phyloP scores from a whole-genome alignment of 2,888 invertebrate species.

The Ophion costatus region DNA sequence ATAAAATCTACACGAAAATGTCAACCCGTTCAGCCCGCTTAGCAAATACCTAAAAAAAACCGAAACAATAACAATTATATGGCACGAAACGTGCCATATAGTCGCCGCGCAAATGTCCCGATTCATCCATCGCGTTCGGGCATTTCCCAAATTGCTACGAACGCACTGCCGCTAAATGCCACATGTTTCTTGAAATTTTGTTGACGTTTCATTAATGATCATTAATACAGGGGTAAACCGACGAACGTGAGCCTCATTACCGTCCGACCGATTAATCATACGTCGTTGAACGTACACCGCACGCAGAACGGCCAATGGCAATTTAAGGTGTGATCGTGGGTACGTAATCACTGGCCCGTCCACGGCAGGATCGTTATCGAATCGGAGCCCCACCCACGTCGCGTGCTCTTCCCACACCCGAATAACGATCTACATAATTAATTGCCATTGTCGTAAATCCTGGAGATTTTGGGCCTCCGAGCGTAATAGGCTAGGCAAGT shows the following conservation, averaged over 20 bases:
- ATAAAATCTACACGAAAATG: background rate
- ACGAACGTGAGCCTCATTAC: conserved; percentile 16
- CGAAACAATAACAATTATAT: background rate
- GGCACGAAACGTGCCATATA: background rate
- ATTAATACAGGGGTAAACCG: conserved; percentile 2
- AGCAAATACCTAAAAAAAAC: background rate
- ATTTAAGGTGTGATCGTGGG: conserved; percentile 26
- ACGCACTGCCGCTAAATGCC: background rate
- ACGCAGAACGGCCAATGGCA: conserved; percentile 20
- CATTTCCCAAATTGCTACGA: background rate
- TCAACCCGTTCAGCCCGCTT: too few relatives aligned
- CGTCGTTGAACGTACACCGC: conserved; percentile 8
- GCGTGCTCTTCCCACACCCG: conserved; percentile 18
- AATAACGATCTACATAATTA: conserved; percentile 28
- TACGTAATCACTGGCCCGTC: conserved; percentile 23
- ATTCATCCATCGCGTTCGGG: background rate
- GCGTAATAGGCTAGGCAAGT: background rate
- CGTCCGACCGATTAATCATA: conserved; percentile 24
- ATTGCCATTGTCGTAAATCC: conserved; percentile 32
- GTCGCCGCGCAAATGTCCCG: background rate
- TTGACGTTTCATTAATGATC: conserved; percentile 14
- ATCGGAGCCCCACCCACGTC: conserved; percentile 25
- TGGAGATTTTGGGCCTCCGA: background rate
- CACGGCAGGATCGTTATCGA: conserved; percentile 17
- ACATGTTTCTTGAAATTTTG: conserved; percentile 2